These are phyloP conservation scores for Caenorhabditis zanzibari DNA, from an alignment of 2,888 invertebrate species.

Conservation along the genomic window DNA sequence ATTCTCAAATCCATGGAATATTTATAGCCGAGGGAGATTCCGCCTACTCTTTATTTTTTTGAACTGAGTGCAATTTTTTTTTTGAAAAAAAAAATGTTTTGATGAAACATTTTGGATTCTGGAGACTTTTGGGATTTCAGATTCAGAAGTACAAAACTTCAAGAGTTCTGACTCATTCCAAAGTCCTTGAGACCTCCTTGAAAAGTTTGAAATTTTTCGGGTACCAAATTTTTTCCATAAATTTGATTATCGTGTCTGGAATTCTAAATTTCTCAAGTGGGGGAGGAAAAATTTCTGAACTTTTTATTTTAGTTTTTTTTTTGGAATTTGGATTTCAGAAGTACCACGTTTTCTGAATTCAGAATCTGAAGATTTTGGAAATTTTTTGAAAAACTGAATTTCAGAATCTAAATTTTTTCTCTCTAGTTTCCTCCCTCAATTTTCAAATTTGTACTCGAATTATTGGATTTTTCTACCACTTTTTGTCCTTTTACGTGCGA, in stretches of 20 bases:
- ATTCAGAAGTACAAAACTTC: neutral
- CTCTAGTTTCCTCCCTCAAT: neutral
- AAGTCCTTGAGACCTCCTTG: neutral
- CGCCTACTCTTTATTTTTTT: slow-evolving; percentile 23
- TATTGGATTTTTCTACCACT: neutral
- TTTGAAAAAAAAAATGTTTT: no score
- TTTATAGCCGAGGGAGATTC: slow-evolving; percentile 32
- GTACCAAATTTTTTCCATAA: neutral
- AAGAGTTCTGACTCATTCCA: no score
- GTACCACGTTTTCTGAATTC: no score
- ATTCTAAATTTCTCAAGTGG: neutral
- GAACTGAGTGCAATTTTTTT: no score
- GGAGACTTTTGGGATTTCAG: no score
- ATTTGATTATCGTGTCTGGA: slow-evolving; percentile 30
- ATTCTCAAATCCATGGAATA: slow-evolving; percentile 31
- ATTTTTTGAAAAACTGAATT: no score
- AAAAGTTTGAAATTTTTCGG: neutral
- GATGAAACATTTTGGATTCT: no score
- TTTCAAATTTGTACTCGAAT: neutral
- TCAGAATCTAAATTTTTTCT: neutral
- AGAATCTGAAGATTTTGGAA: no score
- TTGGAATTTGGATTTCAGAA: neutral
- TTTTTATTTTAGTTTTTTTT: neutral
- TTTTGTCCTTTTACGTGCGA: no score
- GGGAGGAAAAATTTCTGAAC: neutral